Evolutionary conservation across 2,113 vertebrate genomes (phyloP).

Genomic region (Gambusia holbrooki): DNA sequence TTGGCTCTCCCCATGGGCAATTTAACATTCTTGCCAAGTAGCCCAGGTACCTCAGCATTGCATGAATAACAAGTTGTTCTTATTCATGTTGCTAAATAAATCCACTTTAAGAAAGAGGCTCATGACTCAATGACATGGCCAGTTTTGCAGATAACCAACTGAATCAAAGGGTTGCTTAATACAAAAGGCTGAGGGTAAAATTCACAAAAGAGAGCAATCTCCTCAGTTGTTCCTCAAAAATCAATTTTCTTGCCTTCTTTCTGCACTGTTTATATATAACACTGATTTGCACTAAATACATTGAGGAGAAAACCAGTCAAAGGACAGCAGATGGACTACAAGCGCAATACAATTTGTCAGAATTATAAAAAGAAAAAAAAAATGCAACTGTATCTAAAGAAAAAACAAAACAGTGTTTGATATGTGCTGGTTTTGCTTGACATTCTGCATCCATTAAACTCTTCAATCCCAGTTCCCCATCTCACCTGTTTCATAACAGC

Average conservation of each 20-base stretch:
- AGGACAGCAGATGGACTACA: not conserved
- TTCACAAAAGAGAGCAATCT: not conserved
- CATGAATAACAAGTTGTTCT: conserved; percentile 44
- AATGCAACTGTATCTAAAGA: not conserved
- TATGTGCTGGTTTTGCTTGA: not conserved
- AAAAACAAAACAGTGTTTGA: not conserved
- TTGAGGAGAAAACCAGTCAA: not conserved
- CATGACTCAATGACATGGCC: conserved; percentile 20
- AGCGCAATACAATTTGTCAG: not conserved
- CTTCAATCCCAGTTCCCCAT: not conserved
- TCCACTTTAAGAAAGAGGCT: conserved; percentile 27
- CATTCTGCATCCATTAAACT: not conserved
- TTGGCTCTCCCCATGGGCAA: conserved; percentile 53
- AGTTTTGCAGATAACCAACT: conserved; percentile 19
- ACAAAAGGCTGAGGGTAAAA: not conserved
- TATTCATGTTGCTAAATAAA: conserved; percentile 40
- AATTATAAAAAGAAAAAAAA: not conserved
- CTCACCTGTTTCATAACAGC: not conserved
- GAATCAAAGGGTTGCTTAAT: conserved; percentile 7
- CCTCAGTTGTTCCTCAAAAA: not conserved
- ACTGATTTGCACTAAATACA: not conserved
- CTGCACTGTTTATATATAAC: not conserved
- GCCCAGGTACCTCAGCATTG: conserved; percentile 33
- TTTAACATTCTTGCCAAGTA: conserved; percentile 63
- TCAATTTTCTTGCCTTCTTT: not conserved